These are phyloP conservation scores for Argyrosomus regius DNA, from an alignment of 2,797 vertebrate species.

Conservation along the genomic window DNA sequence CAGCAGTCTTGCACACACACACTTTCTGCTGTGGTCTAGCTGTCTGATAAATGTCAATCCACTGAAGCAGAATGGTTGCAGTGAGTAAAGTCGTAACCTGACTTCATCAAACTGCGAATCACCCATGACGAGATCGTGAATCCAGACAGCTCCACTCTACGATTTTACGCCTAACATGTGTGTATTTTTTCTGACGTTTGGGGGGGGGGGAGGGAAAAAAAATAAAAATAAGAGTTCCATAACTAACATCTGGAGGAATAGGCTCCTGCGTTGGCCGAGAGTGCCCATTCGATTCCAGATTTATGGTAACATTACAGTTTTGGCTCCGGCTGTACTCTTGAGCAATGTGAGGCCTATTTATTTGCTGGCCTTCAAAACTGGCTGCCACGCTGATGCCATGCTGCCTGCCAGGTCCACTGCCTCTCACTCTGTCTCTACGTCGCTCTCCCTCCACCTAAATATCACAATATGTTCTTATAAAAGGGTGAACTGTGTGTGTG, in stretches of 20 bases:
- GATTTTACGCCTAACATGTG: constrained; percentile 66
- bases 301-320: constrained; percentile 78
- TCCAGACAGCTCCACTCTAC: constrained; percentile 67
- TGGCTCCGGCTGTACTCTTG: constrained; percentile 57
- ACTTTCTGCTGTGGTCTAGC: constrained; percentile 21
- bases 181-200: constrained; percentile 63
- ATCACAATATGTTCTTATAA: constrained; percentile 61
- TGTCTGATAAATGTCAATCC: constrained; percentile 44
- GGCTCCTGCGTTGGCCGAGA: constrained; percentile 60
- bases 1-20: neutral
- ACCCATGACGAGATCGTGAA: constrained; percentile 62
- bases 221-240: constrained; percentile 58
- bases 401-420: constrained; percentile 64
- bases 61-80: constrained; percentile 25
- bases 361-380: constrained; percentile 70
- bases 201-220: neutral
- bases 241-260: constrained; percentile 78
- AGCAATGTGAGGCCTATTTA: constrained; percentile 74
- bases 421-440: constrained; percentile 45
- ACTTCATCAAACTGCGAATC: constrained; percentile 71
- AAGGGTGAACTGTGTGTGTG: constrained; percentile 35
- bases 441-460: constrained; percentile 39
- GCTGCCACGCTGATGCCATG: constrained; percentile 63
- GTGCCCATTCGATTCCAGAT: constrained; percentile 75
- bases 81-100: constrained; percentile 47